phyloP scores from a whole-genome alignment of 2,113 vertebrate genomes.

The Ceratotherium simum region DNA sequence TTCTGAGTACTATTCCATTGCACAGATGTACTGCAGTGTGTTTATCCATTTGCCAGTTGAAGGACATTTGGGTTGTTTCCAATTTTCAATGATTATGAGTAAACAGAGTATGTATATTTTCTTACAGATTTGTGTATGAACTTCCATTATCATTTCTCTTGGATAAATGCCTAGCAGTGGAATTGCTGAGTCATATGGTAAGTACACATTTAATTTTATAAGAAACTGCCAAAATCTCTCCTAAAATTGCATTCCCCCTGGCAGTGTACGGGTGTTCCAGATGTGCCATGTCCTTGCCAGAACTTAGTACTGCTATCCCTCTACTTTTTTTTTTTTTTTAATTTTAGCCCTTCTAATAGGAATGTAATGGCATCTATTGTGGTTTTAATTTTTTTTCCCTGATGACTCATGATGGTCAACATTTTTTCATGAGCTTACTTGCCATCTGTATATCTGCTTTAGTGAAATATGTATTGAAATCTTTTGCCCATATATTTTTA shows the following conservation, averaged over 20 bases:
- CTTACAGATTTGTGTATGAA: neutral
- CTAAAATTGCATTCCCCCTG: neutral
- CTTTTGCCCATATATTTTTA: neutral
- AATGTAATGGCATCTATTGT: neutral
- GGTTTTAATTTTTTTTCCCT: neutral
- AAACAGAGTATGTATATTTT: neutral
- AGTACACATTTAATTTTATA: neutral
- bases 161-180: neutral
- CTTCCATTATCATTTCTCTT: neutral
- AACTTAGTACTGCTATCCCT: neutral
- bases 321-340: neutral
- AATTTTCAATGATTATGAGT: neutral
- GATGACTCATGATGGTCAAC: neutral
- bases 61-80: neutral
- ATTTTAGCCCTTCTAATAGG: neutral
- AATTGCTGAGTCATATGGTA: neutral
- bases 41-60: neutral
- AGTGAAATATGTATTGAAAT: neutral
- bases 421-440: neutral
- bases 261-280: neutral
- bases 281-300: neutral
- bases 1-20: neutral
- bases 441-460: neutral
- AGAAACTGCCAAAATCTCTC: neutral
- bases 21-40: neutral